Percentiles rank a stretch among this genome's conserved stretches.
phyloP scores from a whole-genome alignment of 2,888 invertebrate species.

The Laothoe populi region DNA sequence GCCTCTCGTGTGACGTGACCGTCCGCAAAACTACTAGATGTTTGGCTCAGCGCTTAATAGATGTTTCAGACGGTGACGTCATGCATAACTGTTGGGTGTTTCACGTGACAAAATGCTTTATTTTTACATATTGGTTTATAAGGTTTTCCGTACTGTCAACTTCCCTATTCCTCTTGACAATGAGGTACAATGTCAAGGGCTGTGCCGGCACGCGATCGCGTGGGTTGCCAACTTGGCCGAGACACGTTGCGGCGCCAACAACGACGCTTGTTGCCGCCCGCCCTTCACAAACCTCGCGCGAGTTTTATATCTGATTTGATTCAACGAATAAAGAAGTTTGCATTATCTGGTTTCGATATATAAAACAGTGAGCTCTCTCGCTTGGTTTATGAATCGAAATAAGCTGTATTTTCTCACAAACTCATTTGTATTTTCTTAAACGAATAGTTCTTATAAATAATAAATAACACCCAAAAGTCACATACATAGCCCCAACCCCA shows the following conservation, averaged over 20 bases:
- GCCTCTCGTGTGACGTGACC: no score
- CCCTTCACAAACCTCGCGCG: not conserved
- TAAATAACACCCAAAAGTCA: no score
- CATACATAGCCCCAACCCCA: no score
- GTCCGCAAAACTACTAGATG: no score
- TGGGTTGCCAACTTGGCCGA: slow-evolving; percentile 21
- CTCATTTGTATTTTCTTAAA: no score
- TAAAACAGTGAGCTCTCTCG: not conserved
- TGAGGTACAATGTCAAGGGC: slow-evolving; percentile 21
- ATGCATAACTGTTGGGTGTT: no score
- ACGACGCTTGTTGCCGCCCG: slow-evolving; percentile 2
- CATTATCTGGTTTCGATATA: not conserved
- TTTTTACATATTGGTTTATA: no score
- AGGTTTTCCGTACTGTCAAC: no score
- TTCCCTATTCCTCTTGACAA: slow-evolving; percentile 6
- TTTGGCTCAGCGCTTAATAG: no score
- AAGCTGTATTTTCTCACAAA: not conserved
- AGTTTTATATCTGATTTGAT: not conserved
- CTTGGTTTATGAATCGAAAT: not conserved
- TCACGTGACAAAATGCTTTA: no score
- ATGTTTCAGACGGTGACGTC: no score
- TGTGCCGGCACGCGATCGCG: slow-evolving; percentile 28
- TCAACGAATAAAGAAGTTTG: slow-evolving; percentile 1
- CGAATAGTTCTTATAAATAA: no score
- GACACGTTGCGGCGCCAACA: slow-evolving; percentile 11